These are phyloP conservation scores for Pangasianodon hypophthalmus DNA, from an alignment of 2,113 vertebrate species.

Conservation along the genomic window DNA sequence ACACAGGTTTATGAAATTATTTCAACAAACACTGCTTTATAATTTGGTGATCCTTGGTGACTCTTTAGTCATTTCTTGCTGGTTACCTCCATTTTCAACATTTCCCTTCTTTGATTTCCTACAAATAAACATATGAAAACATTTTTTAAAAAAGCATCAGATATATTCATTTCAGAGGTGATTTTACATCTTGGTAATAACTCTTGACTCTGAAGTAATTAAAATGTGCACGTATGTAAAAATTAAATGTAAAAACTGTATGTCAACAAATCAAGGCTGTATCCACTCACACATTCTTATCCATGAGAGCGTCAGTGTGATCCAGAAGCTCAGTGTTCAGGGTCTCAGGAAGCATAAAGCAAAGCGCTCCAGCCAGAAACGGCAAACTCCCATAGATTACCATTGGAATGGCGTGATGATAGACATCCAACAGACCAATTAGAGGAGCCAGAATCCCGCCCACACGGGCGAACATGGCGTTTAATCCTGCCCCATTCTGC, in stretches of 20 bases:
- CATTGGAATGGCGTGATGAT: constrained; percentile 76
- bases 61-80: constrained; percentile 12
- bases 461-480: constrained; percentile 73
- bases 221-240: not conserved
- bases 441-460: constrained; percentile 80
- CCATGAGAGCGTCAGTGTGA: constrained; percentile 17
- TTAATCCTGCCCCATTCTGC: constrained; percentile 81
- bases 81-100: constrained; percentile 20
- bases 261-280: not conserved
- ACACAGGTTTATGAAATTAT: not conserved
- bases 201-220: not conserved
- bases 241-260: not conserved
- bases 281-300: constrained; percentile 56
- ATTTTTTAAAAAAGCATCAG: not conserved
- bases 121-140: constrained; percentile 29
- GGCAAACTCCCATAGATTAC: constrained; percentile 75
- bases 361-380: constrained; percentile 64
- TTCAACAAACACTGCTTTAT: constrained; percentile 23
- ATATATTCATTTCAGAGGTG: not conserved
- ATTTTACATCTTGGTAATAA: not conserved
- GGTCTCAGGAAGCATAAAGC: constrained; percentile 82
- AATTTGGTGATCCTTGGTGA: constrained; percentile 34
- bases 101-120: constrained; percentile 33
- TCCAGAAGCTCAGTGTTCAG: constrained; percentile 73
- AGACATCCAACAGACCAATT: constrained; percentile 73